Percentiles rank a stretch among this genome's conserved stretches.
Conservation (phyloP, 1,140 invertebrate species). For the Sitophilus oryzae region DNA sequence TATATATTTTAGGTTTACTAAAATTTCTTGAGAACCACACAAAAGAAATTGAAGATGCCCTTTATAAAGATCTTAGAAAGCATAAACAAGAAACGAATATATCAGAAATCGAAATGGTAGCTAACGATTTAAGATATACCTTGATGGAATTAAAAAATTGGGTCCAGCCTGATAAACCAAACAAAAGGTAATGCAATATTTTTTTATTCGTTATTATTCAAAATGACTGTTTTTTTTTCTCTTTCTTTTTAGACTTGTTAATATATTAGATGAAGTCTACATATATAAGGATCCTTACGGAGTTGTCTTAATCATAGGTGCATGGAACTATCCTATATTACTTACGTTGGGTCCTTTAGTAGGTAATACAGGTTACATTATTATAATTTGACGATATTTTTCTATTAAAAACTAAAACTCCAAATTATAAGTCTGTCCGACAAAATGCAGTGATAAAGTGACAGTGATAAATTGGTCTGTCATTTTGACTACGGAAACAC, state of each 20-base stretch:
- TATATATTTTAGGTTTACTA: slow-evolving; percentile 46
- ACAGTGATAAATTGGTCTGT: too few species aligned
- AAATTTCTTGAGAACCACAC: slow-evolving; percentile 77
- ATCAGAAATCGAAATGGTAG: slow-evolving; percentile 61
- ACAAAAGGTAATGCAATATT: slow-evolving; percentile 46
- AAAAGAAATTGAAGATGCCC: slow-evolving; percentile 63
- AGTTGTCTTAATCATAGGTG: slow-evolving; percentile 79
- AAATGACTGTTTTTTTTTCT: background rate
- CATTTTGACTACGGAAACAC: too few species aligned
- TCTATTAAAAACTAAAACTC: too few species aligned
- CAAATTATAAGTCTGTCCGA: too few species aligned
- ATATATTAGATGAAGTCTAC: slow-evolving; percentile 62
- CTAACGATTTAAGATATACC: slow-evolving; percentile 62
- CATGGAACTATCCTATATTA: slow-evolving; percentile 33
- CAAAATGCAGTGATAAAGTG: too few species aligned
- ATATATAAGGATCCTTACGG: slow-evolving; percentile 80
- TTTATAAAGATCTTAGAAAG: slow-evolving; percentile 76
- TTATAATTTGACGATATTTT: too few species aligned
- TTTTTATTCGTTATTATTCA: background rate
- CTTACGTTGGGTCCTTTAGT: slow-evolving; percentile 29
- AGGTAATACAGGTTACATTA: too few species aligned
- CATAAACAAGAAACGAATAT: slow-evolving; percentile 63
- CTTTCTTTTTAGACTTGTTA: slow-evolving; percentile 48
- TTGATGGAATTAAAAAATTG: slow-evolving; percentile 62
- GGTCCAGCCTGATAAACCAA: slow-evolving; percentile 60